Evolutionary conservation across 2,113 vertebrate species (phyloP), one percentile per base, ranked within the genome.

Genomic region (Corythoichthys haematopterus): DNA sequence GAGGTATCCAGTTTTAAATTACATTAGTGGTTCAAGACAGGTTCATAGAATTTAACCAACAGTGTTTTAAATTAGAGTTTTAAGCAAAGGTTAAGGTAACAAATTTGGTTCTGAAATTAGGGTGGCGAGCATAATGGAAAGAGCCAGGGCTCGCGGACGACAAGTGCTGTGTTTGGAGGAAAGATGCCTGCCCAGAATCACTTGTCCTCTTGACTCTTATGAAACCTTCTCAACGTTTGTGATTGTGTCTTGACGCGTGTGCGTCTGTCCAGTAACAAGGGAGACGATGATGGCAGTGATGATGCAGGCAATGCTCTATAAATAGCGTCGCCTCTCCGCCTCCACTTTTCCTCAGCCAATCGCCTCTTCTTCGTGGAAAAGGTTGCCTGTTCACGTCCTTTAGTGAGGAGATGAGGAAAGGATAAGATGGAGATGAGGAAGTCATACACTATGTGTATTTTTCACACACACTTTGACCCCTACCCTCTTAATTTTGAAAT

Each of bases 251-350:
- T 15, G 47, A n/a, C n/a, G 50, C 16, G 15, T 20, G 50, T 8
- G 50, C 6, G 16, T 10, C n/a, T 33, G 52, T 33, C 38, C 4
- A 5, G 33, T 28, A 20, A 35, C 37, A 47, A 57, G 28, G 33
- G 69, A 56, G n/a, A 60, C 36, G 45, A 52, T 48, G 60, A 60
- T 66, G 50, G 52, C 15, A 62, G 71, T 12, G 60, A 74, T 76
- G 79, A 84, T 78, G 85, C 61, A 78, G 81, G 33, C 13, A 13
- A 14, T 71, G 0, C 47, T 66, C 80, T 84, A 82, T 76, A 88
- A 84, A 89, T 87, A 87, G 72, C 74, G 37, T 75, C 67, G 43
- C 80, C 74, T 74, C 71, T 68, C 68, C 72, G 48, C 66, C 71
- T 74, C 66, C 69, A 76, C 77, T 75, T 48, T 76, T 70, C 76